Conservation (phyloP, 2,797 vertebrate species). For the Tarsius wallacei region DNA sequence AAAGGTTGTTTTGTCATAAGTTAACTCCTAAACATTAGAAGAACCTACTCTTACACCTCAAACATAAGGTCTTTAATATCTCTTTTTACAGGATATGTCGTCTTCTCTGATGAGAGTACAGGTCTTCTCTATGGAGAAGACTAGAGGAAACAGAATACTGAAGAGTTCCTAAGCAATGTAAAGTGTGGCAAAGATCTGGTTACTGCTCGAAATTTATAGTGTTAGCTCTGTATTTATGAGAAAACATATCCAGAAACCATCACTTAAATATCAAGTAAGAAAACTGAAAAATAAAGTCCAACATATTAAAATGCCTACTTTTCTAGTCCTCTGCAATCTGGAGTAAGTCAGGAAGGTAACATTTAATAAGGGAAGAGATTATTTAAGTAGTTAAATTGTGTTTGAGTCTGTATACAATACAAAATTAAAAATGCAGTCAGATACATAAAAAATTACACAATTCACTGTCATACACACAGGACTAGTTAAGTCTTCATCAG, state of each 20-base stretch:
- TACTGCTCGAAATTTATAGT: slow-evolving; percentile 12
- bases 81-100: slow-evolving; percentile 55
- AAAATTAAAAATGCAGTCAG: slow-evolving; percentile 55
- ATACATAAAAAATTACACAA: slow-evolving; percentile 49
- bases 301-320: slow-evolving; percentile 44
- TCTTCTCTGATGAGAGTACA: slow-evolving; percentile 64
- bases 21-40: slow-evolving; percentile 53
- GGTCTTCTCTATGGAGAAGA: slow-evolving; percentile 12
- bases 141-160: slow-evolving; percentile 43
- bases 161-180: slow-evolving; percentile 47
- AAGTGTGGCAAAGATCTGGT: slow-evolving; percentile 43
- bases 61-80: slow-evolving; percentile 13
- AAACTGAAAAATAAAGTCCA: slow-evolving; percentile 51
- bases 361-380: slow-evolving; percentile 64
- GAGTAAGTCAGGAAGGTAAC: slow-evolving; percentile 43
- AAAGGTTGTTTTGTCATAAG: slow-evolving; percentile 48
- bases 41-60: slow-evolving; percentile 8
- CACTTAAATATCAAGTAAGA: slow-evolving; percentile 6
- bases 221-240: background rate
- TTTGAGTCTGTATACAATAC: slow-evolving; percentile 1
- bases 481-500: slow-evolving; percentile 47
- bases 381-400: slow-evolving; percentile 57
- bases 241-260: slow-evolving; percentile 28
- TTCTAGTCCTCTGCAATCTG: slow-evolving; percentile 44
- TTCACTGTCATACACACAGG: slow-evolving; percentile 9